These are phyloP conservation scores for Troilus luridus DNA, from an alignment of 2,888 invertebrate species.

Conservation along the genomic window DNA sequence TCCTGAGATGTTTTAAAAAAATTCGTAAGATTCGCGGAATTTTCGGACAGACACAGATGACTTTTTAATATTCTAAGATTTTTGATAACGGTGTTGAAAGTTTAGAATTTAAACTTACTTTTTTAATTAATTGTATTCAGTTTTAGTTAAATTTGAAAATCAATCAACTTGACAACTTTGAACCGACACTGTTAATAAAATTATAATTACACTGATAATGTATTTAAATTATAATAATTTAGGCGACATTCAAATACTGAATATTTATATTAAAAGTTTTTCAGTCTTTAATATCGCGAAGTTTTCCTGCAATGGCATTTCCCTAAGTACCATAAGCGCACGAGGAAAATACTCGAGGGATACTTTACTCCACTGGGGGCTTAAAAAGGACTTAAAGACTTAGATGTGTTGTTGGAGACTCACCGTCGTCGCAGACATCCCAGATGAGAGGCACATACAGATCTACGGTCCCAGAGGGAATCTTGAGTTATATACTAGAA, in stretches of 20 bases:
- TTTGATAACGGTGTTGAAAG: too few species aligned
- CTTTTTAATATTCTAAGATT: too few species aligned
- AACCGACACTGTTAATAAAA: too few species aligned
- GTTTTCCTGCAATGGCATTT: not conserved
- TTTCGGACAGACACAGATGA: too few species aligned
- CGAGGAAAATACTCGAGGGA: not conserved
- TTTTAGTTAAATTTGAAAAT: too few species aligned
- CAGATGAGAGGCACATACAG: slow-evolving; percentile 40
- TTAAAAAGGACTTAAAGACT: not conserved
- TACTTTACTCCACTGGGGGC: not conserved
- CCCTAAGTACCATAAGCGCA: not conserved
- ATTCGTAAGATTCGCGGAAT: too few species aligned
- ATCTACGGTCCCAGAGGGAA: slow-evolving; percentile 32
- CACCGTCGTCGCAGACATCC: slow-evolving; percentile 40
- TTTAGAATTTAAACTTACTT: too few species aligned
- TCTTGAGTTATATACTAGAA: slow-evolving; percentile 23
- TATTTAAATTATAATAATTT: too few species aligned
- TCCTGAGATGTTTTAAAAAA: too few species aligned
- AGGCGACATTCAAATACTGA: not conserved
- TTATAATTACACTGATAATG: too few species aligned
- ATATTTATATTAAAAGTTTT: not conserved
- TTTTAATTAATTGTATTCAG: too few species aligned
- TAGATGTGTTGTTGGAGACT: not conserved
- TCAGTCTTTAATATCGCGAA: not conserved
- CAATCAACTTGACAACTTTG: too few species aligned